Evolutionary conservation across 2,113 vertebrate species (phyloP).

Genomic region (Centropus bengalensis): DNA sequence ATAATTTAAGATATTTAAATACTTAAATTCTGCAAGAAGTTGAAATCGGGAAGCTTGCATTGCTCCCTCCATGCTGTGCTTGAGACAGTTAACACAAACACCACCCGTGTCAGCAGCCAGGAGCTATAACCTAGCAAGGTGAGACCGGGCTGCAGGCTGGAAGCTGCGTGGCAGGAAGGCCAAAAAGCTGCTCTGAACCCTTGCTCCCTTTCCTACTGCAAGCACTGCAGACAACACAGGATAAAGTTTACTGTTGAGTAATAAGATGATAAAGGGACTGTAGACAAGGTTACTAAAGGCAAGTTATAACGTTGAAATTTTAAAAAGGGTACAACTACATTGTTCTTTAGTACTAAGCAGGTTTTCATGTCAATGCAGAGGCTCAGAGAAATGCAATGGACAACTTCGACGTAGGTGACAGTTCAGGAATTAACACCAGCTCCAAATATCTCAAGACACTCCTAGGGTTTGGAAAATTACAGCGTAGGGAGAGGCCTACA

Average conservation of each 20-base stretch:
- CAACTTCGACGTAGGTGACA: background rate
- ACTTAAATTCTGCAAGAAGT: background rate
- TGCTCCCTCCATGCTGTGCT: background rate
- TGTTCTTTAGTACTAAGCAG: background rate
- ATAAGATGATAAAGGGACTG: background rate
- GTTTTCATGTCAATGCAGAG: background rate
- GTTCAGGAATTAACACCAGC: background rate
- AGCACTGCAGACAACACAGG: fast-evolving
- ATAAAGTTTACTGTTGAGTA: background rate
- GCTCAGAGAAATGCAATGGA: background rate
- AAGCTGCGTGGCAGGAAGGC: background rate
- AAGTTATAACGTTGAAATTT: background rate
- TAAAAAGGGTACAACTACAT: background rate
- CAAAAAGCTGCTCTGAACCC: background rate
- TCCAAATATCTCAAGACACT: background rate
- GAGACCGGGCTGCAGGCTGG: background rate
- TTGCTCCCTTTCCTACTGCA: background rate
- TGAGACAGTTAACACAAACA: background rate
- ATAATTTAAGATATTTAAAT: constrained; percentile 3
- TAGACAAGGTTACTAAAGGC: background rate
- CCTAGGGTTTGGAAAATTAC: background rate
- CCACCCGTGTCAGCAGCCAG: background rate
- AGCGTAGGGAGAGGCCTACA: background rate
- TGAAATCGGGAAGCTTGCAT: background rate
- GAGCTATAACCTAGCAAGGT: background rate